Evolutionary conservation across 2,797 vertebrate species (phyloP).

Genomic region (Chrosomus eos): DNA sequence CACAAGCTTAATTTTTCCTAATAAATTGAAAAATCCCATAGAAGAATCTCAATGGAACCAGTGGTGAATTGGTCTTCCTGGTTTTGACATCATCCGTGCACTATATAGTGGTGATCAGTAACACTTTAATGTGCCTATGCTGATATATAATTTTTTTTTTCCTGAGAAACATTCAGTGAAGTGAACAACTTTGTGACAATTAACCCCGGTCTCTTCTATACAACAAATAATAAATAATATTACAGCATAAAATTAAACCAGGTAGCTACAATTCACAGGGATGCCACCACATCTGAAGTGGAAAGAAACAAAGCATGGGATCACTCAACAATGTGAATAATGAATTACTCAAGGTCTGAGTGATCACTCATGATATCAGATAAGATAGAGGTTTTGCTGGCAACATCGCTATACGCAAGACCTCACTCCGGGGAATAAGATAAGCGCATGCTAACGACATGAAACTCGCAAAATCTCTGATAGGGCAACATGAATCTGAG

Average conservation of each 20-base stretch:
- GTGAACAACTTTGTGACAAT: neutral
- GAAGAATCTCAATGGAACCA: neutral
- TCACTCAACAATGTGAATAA: slow-evolving; percentile 29
- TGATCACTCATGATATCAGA: slow-evolving; percentile 38
- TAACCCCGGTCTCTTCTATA: neutral
- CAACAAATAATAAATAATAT: neutral
- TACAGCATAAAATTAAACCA: neutral
- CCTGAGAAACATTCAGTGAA: neutral
- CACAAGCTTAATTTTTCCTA: neutral
- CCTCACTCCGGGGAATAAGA: slow-evolving; percentile 65
- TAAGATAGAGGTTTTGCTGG: slow-evolving; percentile 50
- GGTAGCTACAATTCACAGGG: neutral
- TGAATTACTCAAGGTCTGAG: slow-evolving; percentile 58
- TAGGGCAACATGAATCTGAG: slow-evolving; percentile 68
- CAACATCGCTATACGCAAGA: slow-evolving; percentile 57
- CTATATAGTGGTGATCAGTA: too few species aligned
- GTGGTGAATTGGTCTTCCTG: neutral
- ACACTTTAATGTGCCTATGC: neutral
- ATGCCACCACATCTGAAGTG: slow-evolving; percentile 6
- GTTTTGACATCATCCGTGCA: neutral
- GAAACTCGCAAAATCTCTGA: slow-evolving; percentile 70
- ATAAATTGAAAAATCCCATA: neutral
- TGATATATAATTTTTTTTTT: neutral
- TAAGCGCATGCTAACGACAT: slow-evolving; percentile 62
- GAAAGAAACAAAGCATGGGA: slow-evolving; percentile 1